Percentiles rank a stretch among this genome's conserved stretches.
Evolutionary conservation across 2,113 vertebrate species (phyloP).

Genomic region (Phylloscopus whistleri): DNA sequence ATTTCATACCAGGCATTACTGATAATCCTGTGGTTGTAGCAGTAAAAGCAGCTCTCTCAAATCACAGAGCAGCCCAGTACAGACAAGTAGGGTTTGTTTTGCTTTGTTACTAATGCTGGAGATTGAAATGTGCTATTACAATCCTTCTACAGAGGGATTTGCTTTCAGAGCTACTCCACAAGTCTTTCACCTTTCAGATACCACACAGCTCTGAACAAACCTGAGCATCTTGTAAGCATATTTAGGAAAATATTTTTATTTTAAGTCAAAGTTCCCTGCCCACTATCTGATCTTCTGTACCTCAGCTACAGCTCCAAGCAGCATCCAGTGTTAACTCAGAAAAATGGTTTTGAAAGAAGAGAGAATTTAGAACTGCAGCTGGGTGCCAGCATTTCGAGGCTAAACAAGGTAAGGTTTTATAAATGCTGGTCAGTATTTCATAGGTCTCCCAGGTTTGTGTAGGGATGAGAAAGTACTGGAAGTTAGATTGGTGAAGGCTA

Average conservation of each 20-base stretch:
- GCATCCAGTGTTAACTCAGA: background rate
- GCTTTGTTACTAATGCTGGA: conserved; percentile 26
- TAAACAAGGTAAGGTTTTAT: background rate
- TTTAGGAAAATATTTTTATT: background rate
- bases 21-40: conserved; percentile 30
- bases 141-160: conserved; percentile 11
- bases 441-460: background rate
- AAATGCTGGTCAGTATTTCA: background rate
- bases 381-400: background rate
- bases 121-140: conserved; percentile 39
- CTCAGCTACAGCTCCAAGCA: background rate
- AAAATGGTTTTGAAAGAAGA: background rate
- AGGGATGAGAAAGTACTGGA: background rate
- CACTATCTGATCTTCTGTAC: background rate
- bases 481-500: background rate
- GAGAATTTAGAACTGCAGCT: background rate
- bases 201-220: background rate
- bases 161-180: background rate
- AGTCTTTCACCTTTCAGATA: background rate
- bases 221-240: background rate
- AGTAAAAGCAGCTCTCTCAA: conserved; percentile 9
- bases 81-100: conserved; percentile 22
- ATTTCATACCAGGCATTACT: conserved; percentile 30
- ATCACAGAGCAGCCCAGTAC: background rate
- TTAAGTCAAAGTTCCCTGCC: background rate